Evolutionary conservation across 2,113 vertebrate genomes (phyloP), one percentile per base, ranked within the genome.

Genomic region (Ceyx melanurus): DNA sequence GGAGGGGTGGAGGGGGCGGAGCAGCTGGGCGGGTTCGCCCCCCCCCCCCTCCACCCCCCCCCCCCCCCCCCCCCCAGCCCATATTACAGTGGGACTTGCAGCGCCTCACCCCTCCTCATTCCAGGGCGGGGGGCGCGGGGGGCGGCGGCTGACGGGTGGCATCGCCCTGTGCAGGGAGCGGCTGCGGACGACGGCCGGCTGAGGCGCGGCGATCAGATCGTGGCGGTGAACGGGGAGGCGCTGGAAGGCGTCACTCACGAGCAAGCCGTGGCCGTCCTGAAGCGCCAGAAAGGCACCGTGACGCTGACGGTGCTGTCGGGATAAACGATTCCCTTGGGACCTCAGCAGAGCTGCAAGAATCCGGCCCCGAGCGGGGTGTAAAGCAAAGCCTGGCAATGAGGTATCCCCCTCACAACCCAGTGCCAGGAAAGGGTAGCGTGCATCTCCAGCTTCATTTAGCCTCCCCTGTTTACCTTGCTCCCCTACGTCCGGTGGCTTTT

Each of bases 151-250:
- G n/a, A 96, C 2, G 9, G 18, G 3, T 2, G 2, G 0, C 57
- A 82, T 85, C 96, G 73, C 93, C 60, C 2, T 96, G 93, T 64
- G 66, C 95, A 99, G 99, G 99, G 99, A 42, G 99, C 99, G 18
- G 98, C 99, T 20, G 98, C 98, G 4, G 98, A 97, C 14, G 99
- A 99, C 0, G 98, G 98, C 15, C 97, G 96, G 73, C 95, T 99
- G 96, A 99, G 98, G 75, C 98, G 99, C 2, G 99, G 99, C 0
- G 99, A 99, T 74, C 99, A 99, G 97, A 98, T 99, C 75, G 88
- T 99, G 91, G 96, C 98, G 0, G 99, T 99, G 72, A 99, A 99
- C 20, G 98, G 98, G 20, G 98, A 99, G 86, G 98, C 97, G 57
- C 96, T 99, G 93, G 98, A 99, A 83, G 99, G 98, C 11, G 98